These are phyloP conservation scores for Athene cunicularia DNA, from an alignment of 2,113 vertebrate species.

Conservation along the genomic window DNA sequence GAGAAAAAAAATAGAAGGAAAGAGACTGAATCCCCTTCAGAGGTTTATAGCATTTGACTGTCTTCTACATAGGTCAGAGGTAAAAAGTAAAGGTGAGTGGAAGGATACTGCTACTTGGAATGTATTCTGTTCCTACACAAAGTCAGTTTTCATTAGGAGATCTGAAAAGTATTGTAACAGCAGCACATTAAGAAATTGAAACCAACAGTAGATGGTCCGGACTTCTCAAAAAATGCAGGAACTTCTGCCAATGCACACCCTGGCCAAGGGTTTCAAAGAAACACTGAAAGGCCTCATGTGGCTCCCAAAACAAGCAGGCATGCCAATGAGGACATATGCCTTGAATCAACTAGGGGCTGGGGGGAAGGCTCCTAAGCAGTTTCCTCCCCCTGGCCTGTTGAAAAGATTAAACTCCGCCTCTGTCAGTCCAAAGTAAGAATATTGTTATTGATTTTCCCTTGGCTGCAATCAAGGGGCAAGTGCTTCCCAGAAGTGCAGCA, in stretches of 20 bases:
- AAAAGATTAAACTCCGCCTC: background rate
- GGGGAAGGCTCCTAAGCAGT: background rate
- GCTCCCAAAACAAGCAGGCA: background rate
- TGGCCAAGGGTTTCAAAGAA: background rate
- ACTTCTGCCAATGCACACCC: background rate
- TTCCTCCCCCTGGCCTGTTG: background rate
- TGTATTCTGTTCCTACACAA: background rate
- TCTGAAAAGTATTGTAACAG: background rate
- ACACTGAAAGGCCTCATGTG: rapidly evolving
- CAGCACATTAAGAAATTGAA: background rate
- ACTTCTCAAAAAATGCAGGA: background rate
- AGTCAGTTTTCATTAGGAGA: background rate
- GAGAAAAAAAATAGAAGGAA: background rate
- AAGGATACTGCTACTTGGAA: background rate
- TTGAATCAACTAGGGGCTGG: background rate
- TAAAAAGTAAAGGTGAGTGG: background rate
- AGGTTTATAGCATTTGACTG: background rate
- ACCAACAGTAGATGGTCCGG: background rate
- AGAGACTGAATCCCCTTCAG: background rate
- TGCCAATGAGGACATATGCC: background rate
- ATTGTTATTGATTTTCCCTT: background rate
- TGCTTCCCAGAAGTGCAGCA: background rate
- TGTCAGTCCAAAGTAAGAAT: background rate
- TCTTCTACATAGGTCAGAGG: background rate
- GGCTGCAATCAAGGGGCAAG: background rate